Evolutionary conservation across 2,888 invertebrate species (phyloP).

Genomic region (Bruchidius siliquastri): DNA sequence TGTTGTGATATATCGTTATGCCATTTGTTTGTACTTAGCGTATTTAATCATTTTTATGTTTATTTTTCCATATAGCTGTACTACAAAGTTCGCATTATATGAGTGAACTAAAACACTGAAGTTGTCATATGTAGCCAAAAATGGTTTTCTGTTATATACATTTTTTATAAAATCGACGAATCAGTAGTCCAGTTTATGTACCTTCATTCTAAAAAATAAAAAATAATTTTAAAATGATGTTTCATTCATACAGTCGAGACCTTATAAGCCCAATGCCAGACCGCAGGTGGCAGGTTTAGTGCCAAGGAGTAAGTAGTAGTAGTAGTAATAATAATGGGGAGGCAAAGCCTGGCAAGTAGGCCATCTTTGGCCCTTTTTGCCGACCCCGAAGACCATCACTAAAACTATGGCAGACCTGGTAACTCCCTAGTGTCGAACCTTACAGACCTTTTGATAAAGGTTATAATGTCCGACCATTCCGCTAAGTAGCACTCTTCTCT

Average conservation of each 20-base stretch:
- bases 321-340: too few species aligned
- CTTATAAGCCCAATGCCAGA: too few species aligned
- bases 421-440: too few species aligned
- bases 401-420: too few species aligned
- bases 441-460: too few species aligned
- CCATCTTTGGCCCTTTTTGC: too few species aligned
- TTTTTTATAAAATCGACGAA: background rate
- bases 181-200: background rate
- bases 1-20: background rate
- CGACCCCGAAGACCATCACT: too few species aligned
- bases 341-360: too few species aligned
- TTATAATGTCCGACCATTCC: too few species aligned
- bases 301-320: too few species aligned
- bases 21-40: background rate
- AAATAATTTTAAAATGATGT: background rate
- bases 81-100: background rate
- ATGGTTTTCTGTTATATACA: background rate
- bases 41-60: background rate
- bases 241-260: background rate
- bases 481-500: too few species aligned
- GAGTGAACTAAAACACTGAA: background rate
- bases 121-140: background rate
- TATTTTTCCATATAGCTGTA: background rate
- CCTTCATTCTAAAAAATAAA: background rate
- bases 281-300: too few species aligned